A percentile compares a stretch with the other conserved stretches of the same genome.
Conservation (phyloP, 2,113 vertebrate genomes). For the Pelvicachromis taeniatus region DNA sequence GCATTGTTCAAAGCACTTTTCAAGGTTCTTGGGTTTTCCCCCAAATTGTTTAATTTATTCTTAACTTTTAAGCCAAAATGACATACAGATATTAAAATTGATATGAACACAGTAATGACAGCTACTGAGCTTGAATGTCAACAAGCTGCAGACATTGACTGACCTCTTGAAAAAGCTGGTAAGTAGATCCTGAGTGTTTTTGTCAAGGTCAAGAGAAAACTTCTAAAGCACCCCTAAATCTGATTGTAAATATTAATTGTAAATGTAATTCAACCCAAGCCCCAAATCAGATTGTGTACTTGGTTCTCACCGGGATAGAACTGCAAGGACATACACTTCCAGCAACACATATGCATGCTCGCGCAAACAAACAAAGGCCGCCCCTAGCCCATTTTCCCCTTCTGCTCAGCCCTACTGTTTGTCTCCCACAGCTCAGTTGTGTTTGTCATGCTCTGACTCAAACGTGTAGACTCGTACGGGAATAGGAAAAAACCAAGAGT, state of each 20-base stretch:
- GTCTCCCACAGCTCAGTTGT: neutral
- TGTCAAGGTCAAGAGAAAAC: neutral
- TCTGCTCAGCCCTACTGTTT: neutral
- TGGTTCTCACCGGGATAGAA: neutral
- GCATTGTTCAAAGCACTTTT: neutral
- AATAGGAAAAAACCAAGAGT: neutral
- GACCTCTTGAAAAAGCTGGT: neutral
- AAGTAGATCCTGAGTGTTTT: neutral
- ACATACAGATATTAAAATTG: neutral
- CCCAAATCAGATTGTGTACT: neutral
- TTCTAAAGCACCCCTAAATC: neutral
- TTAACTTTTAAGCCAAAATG: neutral
- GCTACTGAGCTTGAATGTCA: neutral
- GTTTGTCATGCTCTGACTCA: neutral
- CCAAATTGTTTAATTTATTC: neutral
- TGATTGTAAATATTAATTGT: neutral
- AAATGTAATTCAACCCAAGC: neutral
- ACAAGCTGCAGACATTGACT: neutral
- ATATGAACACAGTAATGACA: neutral
- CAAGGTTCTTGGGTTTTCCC: neutral
- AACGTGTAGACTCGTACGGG: neutral
- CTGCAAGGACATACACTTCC: neutral
- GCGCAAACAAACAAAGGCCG: neutral
- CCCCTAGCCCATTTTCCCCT: neutral
- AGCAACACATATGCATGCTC: neutral